Evolutionary conservation across 1,140 invertebrate species (phyloP).

Genomic region (Sitodiplosis mosellana): DNA sequence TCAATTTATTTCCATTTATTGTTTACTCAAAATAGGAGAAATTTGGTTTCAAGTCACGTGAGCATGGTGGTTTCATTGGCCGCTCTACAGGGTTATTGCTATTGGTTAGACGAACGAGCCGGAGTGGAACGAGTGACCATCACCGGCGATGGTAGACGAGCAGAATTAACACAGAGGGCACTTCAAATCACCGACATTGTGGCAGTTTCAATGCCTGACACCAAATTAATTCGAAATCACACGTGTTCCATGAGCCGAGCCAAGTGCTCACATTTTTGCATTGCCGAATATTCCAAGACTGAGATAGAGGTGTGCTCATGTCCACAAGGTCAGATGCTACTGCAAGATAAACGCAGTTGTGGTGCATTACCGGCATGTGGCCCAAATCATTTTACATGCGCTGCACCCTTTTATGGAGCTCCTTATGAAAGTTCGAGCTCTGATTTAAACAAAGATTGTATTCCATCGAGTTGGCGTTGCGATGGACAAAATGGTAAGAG

Average conservation of each 20-base stretch:
- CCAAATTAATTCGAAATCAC: conserved; percentile 18
- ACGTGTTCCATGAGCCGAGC: conserved; percentile 19
- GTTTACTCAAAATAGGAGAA: conserved; percentile 16
- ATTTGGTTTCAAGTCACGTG: conserved; percentile 25
- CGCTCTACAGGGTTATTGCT: conserved; percentile 50
- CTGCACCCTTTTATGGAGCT: conserved; percentile 16
- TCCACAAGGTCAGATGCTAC: conserved; percentile 50
- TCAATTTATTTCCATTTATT: background rate
- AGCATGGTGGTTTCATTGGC: conserved; percentile 37
- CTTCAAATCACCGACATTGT: conserved; percentile 40
- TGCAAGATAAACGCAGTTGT: conserved; percentile 49
- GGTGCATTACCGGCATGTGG: conserved; percentile 52
- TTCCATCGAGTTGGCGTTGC: conserved; percentile 57
- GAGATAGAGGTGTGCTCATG: conserved; percentile 47
- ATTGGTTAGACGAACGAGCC: conserved; percentile 63
- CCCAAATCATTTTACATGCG: conserved; percentile 59
- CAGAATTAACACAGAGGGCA: conserved; percentile 27
- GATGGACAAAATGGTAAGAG: conserved; percentile 17
- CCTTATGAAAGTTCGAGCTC: conserved; percentile 10
- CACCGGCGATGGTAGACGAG: conserved; percentile 27
- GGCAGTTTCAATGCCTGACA: conserved; percentile 29
- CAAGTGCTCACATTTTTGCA: conserved; percentile 34
- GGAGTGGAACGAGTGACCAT: conserved; percentile 31
- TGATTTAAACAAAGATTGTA: conserved; percentile 44
- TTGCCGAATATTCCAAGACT: conserved; percentile 38